A percentile compares a stretch with the other conserved stretches of the same genome.
Evolutionary conservation across 2,797 vertebrate genomes (phyloP).

Genomic region (Acridotheres tristis): DNA sequence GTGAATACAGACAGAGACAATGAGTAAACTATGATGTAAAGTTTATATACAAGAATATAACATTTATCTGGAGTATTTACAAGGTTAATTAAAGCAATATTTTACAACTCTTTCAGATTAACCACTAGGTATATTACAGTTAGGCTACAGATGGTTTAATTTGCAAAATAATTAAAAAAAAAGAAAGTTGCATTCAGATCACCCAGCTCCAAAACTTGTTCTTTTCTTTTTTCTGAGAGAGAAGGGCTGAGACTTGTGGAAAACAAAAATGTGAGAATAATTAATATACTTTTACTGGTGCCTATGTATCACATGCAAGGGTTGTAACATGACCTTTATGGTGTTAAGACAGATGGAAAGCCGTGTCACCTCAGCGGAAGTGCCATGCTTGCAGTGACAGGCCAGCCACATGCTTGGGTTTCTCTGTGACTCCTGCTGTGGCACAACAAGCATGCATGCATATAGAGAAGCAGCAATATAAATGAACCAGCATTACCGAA

Average conservation of each 20-base stretch:
- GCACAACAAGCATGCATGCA: slow-evolving; percentile 11
- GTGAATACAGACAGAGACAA: slow-evolving; percentile 38
- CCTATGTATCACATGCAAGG: slow-evolving; percentile 56
- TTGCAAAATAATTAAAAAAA: slow-evolving; percentile 60
- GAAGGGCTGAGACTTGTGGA: slow-evolving; percentile 42
- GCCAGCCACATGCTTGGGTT: background rate
- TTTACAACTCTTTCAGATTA: slow-evolving; percentile 81
- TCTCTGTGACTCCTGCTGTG: slow-evolving; percentile 32
- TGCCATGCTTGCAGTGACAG: background rate
- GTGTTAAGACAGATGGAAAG: background rate
- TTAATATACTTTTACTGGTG: slow-evolving; percentile 64
- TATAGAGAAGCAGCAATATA: slow-evolving; percentile 47
- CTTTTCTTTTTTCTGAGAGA: background rate
- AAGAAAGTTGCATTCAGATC: slow-evolving; percentile 45
- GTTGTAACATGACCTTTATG: background rate
- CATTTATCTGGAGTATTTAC: slow-evolving; percentile 85
- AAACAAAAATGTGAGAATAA: slow-evolving; percentile 39
- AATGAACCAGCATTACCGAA: slow-evolving; percentile 18
- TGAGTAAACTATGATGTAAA: slow-evolving; percentile 69
- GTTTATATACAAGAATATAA: slow-evolving; percentile 86
- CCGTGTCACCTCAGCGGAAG: background rate
- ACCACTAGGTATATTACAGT: slow-evolving; percentile 79
- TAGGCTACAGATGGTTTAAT: slow-evolving; percentile 72
- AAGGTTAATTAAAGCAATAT: slow-evolving; percentile 83
- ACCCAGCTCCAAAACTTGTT: slow-evolving; percentile 40